Base-by-base conservation (phyloP, 2,113 vertebrate species). In the human (Homo sapiens) region DNA sequence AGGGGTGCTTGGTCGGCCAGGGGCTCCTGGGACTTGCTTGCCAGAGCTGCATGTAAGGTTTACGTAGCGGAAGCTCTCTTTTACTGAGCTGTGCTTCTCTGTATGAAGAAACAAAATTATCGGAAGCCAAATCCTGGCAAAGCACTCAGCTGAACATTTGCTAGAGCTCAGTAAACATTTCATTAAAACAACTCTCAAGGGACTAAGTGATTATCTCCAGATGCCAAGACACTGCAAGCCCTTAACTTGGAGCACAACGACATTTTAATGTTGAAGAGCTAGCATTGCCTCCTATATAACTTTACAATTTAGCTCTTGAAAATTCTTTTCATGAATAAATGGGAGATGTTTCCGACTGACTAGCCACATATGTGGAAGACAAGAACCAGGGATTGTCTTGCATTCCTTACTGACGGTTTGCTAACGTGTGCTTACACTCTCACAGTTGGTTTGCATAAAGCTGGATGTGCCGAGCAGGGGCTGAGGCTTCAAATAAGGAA, bases 21-120 rank as follows among this genome's bases (percentile, higher is more conserved):
- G 98, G 95, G 99, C 98, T 98, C 99, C 99, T 0, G 98, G 99
- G 40, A n/a, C 96, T 89, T 98, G 99, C 97, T 98, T 99, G 18
- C 99, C 98, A 6, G 99, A 99, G 97, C 98, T 98, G 98, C 99
- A 99, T 79, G 99, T 99, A 97, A 99, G 98, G 98, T 99, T 99
- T 98, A 99, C 99, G 78, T 99, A 99, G 98, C 98, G 99, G 99
- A 99, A 99, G 70, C 99, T 99, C 98, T 99, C 99, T 91, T 99
- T 99, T 98, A 99, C 98, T 97, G 98, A 98, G 94, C 99, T 99
- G 98, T 98, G 99, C 98, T 99, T 99, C 97, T 99, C 99, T 99
- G 99, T 55, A 96, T 98, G 98, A 98, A 99, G 97, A 98, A 87
- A 99, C 96, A 98, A 98, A 99, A 98, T 79, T 90, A 98, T 98